Evolutionary conservation across 1,140 invertebrate genomes (phyloP).

Genomic region (Drosophila bipectinata): DNA sequence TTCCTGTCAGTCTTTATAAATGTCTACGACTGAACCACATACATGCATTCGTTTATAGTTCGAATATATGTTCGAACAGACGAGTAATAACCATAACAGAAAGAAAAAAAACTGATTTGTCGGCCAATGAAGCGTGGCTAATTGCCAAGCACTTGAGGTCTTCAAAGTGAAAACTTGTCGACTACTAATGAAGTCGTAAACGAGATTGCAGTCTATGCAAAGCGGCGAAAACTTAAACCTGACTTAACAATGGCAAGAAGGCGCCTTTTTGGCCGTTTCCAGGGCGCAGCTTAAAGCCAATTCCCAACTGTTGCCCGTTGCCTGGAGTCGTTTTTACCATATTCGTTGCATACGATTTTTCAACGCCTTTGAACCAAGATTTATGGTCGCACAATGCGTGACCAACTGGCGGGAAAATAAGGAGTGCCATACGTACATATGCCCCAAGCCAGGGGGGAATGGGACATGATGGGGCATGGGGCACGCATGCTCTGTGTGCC

Average conservation of each 20-base stretch:
- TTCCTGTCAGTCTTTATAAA: constrained; percentile 77
- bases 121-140: constrained; percentile 70
- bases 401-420: constrained; percentile 54
- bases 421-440: constrained; percentile 18
- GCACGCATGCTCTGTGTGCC: constrained; percentile 48
- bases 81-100: constrained; percentile 38
- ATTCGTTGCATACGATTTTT: constrained; percentile 63
- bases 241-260: constrained; percentile 54
- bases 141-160: constrained; percentile 56
- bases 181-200: constrained; percentile 75
- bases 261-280: constrained; percentile 43
- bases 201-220: constrained; percentile 31
- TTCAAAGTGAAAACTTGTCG: constrained; percentile 60
- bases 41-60: neutral
- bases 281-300: constrained; percentile 22
- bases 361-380: constrained; percentile 69
- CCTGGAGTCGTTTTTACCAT: constrained; percentile 26
- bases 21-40: constrained; percentile 45
- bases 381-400: constrained; percentile 72
- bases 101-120: constrained; percentile 59
- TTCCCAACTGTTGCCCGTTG: constrained; percentile 28
- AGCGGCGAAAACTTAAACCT: constrained; percentile 20
- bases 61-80: constrained; percentile 2
- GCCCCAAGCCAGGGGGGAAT: neutral
- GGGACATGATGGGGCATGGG: constrained; percentile 4